phyloP scores from a whole-genome alignment of 2,113 vertebrate species.

The Channa argus region DNA sequence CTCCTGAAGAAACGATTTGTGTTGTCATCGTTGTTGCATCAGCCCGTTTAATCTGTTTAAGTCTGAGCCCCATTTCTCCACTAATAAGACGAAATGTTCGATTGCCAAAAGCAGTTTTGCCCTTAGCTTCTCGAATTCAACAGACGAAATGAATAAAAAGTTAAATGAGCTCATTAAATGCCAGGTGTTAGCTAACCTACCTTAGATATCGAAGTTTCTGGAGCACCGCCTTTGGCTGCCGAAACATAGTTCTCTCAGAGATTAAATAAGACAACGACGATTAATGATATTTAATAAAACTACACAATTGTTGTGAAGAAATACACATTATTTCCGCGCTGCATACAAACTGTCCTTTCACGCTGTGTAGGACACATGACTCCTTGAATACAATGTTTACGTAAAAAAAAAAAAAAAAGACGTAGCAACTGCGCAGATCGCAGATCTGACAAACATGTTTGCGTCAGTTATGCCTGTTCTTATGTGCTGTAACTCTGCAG shows the following conservation, averaged over 20 bases:
- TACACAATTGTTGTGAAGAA: background rate
- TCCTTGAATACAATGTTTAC: background rate
- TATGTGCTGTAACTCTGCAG: background rate
- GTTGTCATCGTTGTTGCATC: background rate
- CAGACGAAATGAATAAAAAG: too few species aligned
- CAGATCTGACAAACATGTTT: background rate
- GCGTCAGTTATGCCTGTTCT: accelerated
- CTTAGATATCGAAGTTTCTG: conserved; percentile 71
- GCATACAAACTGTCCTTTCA: conserved; percentile 24
- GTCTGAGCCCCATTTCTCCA: too few species aligned
- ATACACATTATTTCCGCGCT: accelerated
- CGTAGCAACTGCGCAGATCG: background rate
- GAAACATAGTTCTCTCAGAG: conserved; percentile 70
- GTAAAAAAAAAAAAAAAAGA: conserved; percentile 1
- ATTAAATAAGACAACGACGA: background rate
- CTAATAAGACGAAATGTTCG: too few species aligned
- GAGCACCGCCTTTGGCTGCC: conserved; percentile 62
- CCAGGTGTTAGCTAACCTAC: conserved; percentile 62
- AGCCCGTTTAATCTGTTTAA: background rate
- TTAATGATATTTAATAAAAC: background rate
- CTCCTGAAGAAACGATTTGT: too few species aligned
- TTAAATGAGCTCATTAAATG: too few species aligned
- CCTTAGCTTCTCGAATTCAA: too few species aligned
- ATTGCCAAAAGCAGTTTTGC: too few species aligned
- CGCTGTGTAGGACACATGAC: background rate